phyloP scores from a whole-genome alignment of 2,797 vertebrate genomes.

The Acanthiza pusilla region DNA sequence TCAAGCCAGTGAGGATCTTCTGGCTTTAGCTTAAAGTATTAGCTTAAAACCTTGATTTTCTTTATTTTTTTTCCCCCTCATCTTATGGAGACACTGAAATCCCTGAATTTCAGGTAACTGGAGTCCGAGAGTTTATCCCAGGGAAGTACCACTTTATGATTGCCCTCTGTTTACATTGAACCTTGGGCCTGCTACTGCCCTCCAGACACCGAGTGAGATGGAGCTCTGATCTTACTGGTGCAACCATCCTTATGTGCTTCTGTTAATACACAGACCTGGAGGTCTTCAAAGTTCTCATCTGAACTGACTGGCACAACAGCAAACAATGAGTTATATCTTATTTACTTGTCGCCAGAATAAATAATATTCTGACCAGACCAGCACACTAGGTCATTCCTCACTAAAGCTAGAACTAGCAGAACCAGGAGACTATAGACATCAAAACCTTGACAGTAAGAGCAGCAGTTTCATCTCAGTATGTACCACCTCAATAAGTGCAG shows the following conservation, averaged over 20 bases:
- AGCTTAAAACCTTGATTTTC: background rate
- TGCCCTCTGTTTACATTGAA: background rate
- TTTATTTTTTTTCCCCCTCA: background rate
- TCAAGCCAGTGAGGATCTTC: background rate
- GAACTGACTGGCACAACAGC: background rate
- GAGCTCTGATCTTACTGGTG: background rate
- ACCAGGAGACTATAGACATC: background rate
- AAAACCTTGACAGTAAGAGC: background rate
- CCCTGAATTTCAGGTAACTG: background rate
- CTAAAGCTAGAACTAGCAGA: background rate
- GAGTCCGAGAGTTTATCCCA: background rate
- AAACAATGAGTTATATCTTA: background rate
- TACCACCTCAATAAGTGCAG: accelerated
- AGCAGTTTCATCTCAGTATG: background rate
- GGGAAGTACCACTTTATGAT: background rate
- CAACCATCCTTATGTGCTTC: background rate
- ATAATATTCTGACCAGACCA: background rate
- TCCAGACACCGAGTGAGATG: background rate
- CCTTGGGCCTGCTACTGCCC: background rate
- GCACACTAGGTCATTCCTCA: background rate
- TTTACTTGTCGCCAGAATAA: background rate
- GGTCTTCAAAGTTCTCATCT: background rate
- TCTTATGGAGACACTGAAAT: background rate
- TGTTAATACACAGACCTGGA: background rate
- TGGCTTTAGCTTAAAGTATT: background rate